A percentile compares a stretch with the other conserved stretches of the same genome.
Conservation (phyloP, 2,888 invertebrate genomes). For the Galeruca laticollis region DNA sequence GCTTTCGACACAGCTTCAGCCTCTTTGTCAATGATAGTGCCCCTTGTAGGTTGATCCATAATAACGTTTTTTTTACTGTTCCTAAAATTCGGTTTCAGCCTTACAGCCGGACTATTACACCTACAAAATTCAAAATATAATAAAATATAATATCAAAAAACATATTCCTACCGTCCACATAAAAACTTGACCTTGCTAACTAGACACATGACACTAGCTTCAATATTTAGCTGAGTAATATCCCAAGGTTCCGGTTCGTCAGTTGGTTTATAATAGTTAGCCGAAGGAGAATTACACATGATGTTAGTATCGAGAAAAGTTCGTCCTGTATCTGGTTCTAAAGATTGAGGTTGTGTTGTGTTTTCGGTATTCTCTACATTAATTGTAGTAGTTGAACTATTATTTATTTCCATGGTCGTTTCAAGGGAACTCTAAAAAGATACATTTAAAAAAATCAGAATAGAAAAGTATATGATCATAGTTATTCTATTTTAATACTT, state of each 20-base stretch:
- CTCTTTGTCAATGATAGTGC: slow-evolving; percentile 53
- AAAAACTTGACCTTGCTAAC: slow-evolving; percentile 86
- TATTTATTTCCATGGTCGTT: slow-evolving; percentile 7
- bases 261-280: slow-evolving; percentile 83
- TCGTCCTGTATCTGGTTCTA: slow-evolving; percentile 59
- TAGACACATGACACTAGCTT: slow-evolving; percentile 88
- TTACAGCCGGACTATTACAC: slow-evolving; percentile 79
- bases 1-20: slow-evolving; percentile 65
- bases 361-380: slow-evolving; percentile 21
- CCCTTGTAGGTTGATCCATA: slow-evolving; percentile 50
- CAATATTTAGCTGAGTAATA: slow-evolving; percentile 86
- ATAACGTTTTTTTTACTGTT: slow-evolving; percentile 50
- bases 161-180: slow-evolving; percentile 68
- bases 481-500: slow-evolving; percentile 6
- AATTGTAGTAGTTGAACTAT: not conserved
- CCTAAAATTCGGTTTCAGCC: slow-evolving; percentile 70
- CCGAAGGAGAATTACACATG: slow-evolving; percentile 73
- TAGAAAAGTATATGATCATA: not conserved
- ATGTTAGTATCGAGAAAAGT: slow-evolving; percentile 70
- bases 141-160: not conserved
- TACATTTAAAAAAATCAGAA: not conserved
- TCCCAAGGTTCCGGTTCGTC: slow-evolving; percentile 90
- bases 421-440: slow-evolving; percentile 38
- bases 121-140: slow-evolving; percentile 52
- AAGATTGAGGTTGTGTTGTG: slow-evolving; percentile 47